A percentile compares a stretch with the other conserved stretches of the same genome.
These are phyloP conservation scores for Perognathus longimembris DNA, from an alignment of 2,113 vertebrate species.

Conservation along the genomic window DNA sequence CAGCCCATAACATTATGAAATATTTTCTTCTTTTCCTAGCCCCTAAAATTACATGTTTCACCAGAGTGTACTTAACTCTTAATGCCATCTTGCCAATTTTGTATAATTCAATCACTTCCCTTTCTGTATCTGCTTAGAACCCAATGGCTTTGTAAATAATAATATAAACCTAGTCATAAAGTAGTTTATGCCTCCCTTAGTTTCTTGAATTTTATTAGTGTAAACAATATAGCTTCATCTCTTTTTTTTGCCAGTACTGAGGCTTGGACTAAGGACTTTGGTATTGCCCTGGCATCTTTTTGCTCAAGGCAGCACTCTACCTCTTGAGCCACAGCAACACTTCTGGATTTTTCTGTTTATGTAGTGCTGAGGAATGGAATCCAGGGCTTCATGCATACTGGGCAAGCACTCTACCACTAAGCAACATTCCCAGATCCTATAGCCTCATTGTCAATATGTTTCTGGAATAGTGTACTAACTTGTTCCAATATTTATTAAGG, in stretches of 20 bases:
- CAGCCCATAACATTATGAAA: background rate
- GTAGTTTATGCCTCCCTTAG: background rate
- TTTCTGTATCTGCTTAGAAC: background rate
- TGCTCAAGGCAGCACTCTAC: too few species aligned
- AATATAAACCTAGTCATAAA: conserved; percentile 8
- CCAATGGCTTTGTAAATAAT: background rate
- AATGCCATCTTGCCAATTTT: background rate
- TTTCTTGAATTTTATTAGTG: conserved; percentile 18
- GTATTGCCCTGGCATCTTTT: too few species aligned
- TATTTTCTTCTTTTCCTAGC: background rate
- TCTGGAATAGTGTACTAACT: background rate
- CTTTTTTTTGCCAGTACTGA: too few species aligned
- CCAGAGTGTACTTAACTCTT: background rate
- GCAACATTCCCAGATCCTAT: too few species aligned
- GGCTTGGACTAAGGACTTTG: too few species aligned
- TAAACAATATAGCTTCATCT: background rate
- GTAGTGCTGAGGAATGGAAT: too few species aligned
- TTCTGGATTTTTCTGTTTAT: too few species aligned
- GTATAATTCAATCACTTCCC: background rate
- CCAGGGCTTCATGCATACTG: too few species aligned
- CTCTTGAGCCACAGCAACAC: too few species aligned
- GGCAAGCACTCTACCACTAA: too few species aligned
- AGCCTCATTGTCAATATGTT: too few species aligned
- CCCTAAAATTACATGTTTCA: background rate
- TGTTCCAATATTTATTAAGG: background rate